phyloP scores from a whole-genome alignment of 2,888 invertebrate species.

The Drosophila prostipennis region DNA sequence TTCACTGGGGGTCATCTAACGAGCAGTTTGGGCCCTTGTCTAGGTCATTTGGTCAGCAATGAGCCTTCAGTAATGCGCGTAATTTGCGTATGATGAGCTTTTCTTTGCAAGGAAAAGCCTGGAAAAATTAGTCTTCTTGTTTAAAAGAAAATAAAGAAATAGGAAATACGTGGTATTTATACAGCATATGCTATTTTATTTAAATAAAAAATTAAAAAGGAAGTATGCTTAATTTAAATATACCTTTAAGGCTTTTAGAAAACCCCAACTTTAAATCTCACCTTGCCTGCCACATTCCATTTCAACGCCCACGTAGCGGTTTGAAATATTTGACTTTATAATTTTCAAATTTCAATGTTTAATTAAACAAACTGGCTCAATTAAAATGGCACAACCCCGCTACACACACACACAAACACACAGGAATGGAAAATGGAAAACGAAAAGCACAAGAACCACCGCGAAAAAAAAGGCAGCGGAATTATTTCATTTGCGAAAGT shows the following conservation, averaged over 20 bases:
- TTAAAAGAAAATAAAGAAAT: no score
- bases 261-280: slow-evolving; percentile 3
- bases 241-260: neutral
- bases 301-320: slow-evolving; percentile 17
- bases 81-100: slow-evolving; percentile 52
- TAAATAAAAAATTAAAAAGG: no score
- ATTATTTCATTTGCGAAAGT: slow-evolving; percentile 58
- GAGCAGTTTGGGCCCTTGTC: slow-evolving; percentile 58
- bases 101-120: neutral
- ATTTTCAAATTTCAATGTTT: slow-evolving; percentile 52
- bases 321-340: slow-evolving; percentile 46
- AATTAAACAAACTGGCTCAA: slow-evolving; percentile 56
- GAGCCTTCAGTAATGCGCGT: slow-evolving; percentile 57
- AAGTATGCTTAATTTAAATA: neutral
- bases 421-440: slow-evolving; percentile 15
- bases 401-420: neutral
- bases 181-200: no score
- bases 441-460: slow-evolving; percentile 23
- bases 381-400: slow-evolving; percentile 34
- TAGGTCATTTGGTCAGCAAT: slow-evolving; percentile 54
- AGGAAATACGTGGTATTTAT: no score
- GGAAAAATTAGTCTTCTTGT: no score
- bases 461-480: slow-evolving; percentile 25
- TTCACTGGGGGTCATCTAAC: slow-evolving; percentile 49
- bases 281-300: slow-evolving; percentile 20